phyloP scores from a whole-genome alignment of 2,797 vertebrate genomes.

The Pantherophis vulpinus region DNA sequence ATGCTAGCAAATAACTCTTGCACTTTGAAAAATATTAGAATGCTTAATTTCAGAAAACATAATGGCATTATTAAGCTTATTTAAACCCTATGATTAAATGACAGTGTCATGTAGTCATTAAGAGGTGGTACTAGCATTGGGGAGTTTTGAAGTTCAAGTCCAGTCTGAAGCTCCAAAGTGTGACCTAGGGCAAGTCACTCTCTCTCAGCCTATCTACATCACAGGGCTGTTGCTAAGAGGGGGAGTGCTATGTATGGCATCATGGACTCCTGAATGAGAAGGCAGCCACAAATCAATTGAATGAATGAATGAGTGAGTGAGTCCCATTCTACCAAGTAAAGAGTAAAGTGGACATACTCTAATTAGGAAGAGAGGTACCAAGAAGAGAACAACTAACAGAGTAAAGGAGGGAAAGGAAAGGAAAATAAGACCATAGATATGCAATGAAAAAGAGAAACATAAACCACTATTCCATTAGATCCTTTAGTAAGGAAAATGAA shows the following conservation, averaged over 20 bases:
- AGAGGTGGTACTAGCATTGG: background rate
- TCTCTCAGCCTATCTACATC: background rate
- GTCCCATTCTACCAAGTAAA: background rate
- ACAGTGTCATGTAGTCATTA: background rate
- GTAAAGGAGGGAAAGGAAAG: background rate
- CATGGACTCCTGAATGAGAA: background rate
- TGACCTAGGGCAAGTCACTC: background rate
- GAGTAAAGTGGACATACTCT: background rate
- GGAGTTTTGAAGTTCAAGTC: background rate
- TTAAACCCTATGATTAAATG: background rate
- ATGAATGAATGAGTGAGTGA: background rate
- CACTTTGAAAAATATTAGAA: background rate
- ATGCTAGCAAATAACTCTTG: background rate
- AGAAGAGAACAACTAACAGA: background rate
- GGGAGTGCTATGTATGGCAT: background rate
- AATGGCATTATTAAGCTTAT: background rate
- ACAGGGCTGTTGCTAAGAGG: background rate
- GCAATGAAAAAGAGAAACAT: background rate
- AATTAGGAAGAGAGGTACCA: background rate
- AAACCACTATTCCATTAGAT: background rate
- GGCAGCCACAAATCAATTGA: background rate
- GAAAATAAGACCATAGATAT: background rate
- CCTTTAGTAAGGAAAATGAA: background rate
- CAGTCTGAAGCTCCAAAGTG: background rate
- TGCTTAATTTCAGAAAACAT: background rate